Base-by-base conservation (phyloP, 2,888 invertebrate species). In the Napeogenes sylphis region DNA sequence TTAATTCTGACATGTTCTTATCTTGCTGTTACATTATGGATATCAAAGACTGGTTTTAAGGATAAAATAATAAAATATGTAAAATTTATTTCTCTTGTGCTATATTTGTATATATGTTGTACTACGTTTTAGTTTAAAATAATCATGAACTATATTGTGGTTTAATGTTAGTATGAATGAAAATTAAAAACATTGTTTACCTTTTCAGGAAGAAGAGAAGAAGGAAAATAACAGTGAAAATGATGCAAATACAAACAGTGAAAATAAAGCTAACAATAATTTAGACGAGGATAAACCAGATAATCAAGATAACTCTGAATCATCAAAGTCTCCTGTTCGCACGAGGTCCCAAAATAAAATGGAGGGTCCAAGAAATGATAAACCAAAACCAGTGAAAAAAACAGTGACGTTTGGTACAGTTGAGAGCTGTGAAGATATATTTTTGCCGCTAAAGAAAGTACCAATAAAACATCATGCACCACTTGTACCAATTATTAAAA, bases 391-490 rank as follows among this genome's bases (percentile, higher is more conserved):
- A 73, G 84, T 91, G 63, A 93, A 92, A 80, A 93, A 93, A 84
- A 93, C 93, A 55, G 93, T 93, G 32, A 93, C 93, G 59, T 93
- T 93, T 81, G 93, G 93, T 68, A 92, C 92, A 71, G 92, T 92
- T 63, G 93, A 93, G 76, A 92, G 92, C 68, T 93, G 93, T 78
- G 92, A 92, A 80, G 93, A 93, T 75, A 89, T 87, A 67, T 85
- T 91, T 72, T 87, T 92, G 69, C 91, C 92, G 45, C 81, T 92
- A 5, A 93, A 92, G 76, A 92, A 91, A 73, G 85, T 92, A 68
- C 89, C 91, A 55, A 85, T 90, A 56, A 93, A 93, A 81, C 91
- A 92, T 64, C 91, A 92, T 78, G 92, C 91, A 70, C 93, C 93
- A 54, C 85, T 93, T 61, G 86, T 92, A 60, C 92, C 93, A 58